phyloP scores from a whole-genome alignment of 2,113 vertebrate species.

The Pteronura brasiliensis region DNA sequence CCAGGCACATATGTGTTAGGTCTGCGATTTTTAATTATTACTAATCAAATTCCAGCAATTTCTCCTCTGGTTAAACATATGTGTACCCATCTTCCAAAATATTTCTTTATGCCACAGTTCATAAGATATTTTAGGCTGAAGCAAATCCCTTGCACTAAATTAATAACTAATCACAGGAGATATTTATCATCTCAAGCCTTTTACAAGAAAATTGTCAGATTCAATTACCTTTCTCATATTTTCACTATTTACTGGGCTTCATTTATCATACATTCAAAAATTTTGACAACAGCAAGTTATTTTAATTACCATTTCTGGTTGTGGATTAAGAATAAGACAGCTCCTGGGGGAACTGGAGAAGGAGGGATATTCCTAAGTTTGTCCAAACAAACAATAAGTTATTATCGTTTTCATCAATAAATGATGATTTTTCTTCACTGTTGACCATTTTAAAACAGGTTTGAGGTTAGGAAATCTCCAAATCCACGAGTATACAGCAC shows the following conservation, averaged over 20 bases:
- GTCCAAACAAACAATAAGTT: slow-evolving; percentile 20
- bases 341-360: neutral
- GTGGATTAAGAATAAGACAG: slow-evolving; percentile 57
- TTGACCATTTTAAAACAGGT: neutral
- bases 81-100: slow-evolving; percentile 68
- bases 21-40: slow-evolving; percentile 83
- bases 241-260: slow-evolving; percentile 82
- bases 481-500: neutral
- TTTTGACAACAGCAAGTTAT: slow-evolving; percentile 81
- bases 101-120: slow-evolving; percentile 85
- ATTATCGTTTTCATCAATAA: slow-evolving; percentile 33
- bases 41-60: slow-evolving; percentile 74
- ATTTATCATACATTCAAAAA: slow-evolving; percentile 82
- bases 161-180: slow-evolving; percentile 88
- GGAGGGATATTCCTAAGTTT: neutral
- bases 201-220: slow-evolving; percentile 89
- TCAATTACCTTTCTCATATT: slow-evolving; percentile 88
- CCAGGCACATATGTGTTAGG: slow-evolving; percentile 62
- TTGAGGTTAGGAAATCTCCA: neutral
- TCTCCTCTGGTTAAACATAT: slow-evolving; percentile 78
- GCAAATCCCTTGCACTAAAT: slow-evolving; percentile 86
- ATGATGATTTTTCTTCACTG: slow-evolving; percentile 21
- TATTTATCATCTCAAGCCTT: slow-evolving; percentile 89
- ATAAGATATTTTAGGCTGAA: slow-evolving; percentile 87
- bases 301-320: slow-evolving; percentile 69